Evolutionary conservation across 2,888 invertebrate species (phyloP).

Genomic region (Dasysyrphus albostriatus): DNA sequence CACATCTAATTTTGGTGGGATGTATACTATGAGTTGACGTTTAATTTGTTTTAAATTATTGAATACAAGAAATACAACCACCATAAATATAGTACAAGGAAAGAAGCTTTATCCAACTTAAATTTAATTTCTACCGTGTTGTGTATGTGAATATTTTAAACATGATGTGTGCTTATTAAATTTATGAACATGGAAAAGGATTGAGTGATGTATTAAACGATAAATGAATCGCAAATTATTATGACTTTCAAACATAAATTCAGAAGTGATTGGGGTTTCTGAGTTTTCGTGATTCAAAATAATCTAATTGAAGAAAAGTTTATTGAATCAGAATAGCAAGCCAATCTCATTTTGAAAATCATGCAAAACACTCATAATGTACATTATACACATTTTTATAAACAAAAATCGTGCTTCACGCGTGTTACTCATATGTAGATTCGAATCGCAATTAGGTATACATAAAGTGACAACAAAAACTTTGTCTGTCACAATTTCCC

Average conservation of each 20-base stretch:
- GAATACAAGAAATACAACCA: conserved; percentile 17
- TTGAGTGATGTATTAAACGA: conserved; percentile 39
- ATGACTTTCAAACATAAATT: conserved; percentile 30
- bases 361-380: conserved; percentile 34
- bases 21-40: not conserved
- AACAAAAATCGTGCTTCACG: conserved; percentile 74
- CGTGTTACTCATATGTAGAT: conserved; percentile 22
- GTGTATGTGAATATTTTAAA: conserved; percentile 17
- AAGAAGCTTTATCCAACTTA: not conserved
- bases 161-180: conserved; percentile 34
- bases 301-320: no score
- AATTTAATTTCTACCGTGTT: conserved; percentile 12
- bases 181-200: conserved; percentile 3
- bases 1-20: not conserved
- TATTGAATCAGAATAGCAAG: conserved; percentile 28
- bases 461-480: conserved; percentile 28
- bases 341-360: conserved; percentile 40
- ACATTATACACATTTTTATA: conserved; percentile 26
- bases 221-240: conserved; percentile 34
- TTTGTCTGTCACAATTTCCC: conserved; percentile 17
- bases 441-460: conserved; percentile 10
- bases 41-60: not conserved
- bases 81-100: conserved; percentile 1
- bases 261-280: not conserved
- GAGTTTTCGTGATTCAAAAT: no score